Percentiles rank a stretch among this genome's conserved stretches.
Conservation (phyloP, 2,888 invertebrate species). For the Epistrophe eligans region DNA sequence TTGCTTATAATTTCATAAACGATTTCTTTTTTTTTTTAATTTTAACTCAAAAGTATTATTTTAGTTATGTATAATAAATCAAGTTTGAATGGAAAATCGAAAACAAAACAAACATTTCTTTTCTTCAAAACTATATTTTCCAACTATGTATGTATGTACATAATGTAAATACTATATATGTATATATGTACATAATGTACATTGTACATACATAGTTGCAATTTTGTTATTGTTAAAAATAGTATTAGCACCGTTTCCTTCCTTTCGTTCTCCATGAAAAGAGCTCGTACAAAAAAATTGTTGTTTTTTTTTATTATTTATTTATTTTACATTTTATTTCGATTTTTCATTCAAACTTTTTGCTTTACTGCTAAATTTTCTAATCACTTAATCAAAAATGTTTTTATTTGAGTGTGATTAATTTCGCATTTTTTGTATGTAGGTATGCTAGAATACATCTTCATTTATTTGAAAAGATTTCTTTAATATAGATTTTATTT, state of each 20-base stretch:
- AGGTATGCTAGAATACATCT: conserved; percentile 26
- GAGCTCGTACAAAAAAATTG: conserved; percentile 30
- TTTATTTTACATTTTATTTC: conserved; percentile 13
- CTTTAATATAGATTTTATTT: conserved; percentile 47
- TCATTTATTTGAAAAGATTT: conserved; percentile 52
- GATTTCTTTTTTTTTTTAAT: conserved; percentile 35
- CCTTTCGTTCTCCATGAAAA: conserved; percentile 23
- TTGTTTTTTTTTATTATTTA: background rate
- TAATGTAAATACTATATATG: too few species aligned
- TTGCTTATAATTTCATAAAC: conserved; percentile 27
- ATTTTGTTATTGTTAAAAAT: conserved; percentile 4
- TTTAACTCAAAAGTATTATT: conserved; percentile 49
- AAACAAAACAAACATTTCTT: background rate
- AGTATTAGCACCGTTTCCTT: conserved; percentile 49
- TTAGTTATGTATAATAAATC: conserved; percentile 46
- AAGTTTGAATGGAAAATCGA: conserved; percentile 59
- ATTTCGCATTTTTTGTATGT: conserved; percentile 23
- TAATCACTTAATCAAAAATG: conserved; percentile 67
- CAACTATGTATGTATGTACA: background rate
- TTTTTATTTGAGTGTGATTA: conserved; percentile 61
- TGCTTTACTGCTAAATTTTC: conserved; percentile 49
- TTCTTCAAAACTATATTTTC: conserved; percentile 12
- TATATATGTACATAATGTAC: too few species aligned
- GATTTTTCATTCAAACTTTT: conserved; percentile 58
- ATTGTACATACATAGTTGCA: background rate